Percentiles rank a stretch among this genome's conserved stretches.
phyloP scores from a whole-genome alignment of 2,888 invertebrate species.

The Celastrina argiolus region DNA sequence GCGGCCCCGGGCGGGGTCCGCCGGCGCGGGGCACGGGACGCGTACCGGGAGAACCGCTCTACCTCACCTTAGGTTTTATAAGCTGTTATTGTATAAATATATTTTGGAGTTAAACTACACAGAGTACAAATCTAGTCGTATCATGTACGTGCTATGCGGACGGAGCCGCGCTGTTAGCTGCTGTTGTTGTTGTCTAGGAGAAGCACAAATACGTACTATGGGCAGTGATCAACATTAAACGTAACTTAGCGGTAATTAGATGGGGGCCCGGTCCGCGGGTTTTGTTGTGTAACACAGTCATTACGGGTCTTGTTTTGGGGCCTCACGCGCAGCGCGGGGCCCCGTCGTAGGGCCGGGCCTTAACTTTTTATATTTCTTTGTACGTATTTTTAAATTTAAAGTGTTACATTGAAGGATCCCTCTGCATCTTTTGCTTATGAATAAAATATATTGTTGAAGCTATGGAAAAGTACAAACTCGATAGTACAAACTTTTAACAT shows the following conservation, averaged over 20 bases:
- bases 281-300: conserved; percentile 65
- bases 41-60: conserved; percentile 65
- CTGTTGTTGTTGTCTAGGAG: conserved; percentile 70
- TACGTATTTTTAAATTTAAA: conserved; percentile 64
- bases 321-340: conserved; percentile 55
- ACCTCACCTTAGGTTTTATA: conserved; percentile 73
- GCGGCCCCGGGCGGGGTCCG: neutral
- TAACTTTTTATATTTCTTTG: conserved; percentile 59
- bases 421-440: conserved; percentile 36
- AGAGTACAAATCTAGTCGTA: conserved; percentile 63
- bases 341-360: conserved; percentile 50
- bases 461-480: neutral
- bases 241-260: conserved; percentile 75
- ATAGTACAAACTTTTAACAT: neutral
- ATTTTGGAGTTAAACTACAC: conserved; percentile 66
- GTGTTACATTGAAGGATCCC: conserved; percentile 53
- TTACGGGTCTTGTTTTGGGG: conserved; percentile 71
- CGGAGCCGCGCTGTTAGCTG: conserved; percentile 62
- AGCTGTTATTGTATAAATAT: conserved; percentile 75
- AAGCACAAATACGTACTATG: conserved; percentile 77
- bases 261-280: conserved; percentile 61
- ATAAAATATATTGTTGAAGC: neutral
- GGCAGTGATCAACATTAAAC: conserved; percentile 78
- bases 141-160: conserved; percentile 45
- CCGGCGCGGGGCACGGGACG: neutral